Conservation (phyloP, 2,113 vertebrate species). For the Neoarius graeffei region DNA sequence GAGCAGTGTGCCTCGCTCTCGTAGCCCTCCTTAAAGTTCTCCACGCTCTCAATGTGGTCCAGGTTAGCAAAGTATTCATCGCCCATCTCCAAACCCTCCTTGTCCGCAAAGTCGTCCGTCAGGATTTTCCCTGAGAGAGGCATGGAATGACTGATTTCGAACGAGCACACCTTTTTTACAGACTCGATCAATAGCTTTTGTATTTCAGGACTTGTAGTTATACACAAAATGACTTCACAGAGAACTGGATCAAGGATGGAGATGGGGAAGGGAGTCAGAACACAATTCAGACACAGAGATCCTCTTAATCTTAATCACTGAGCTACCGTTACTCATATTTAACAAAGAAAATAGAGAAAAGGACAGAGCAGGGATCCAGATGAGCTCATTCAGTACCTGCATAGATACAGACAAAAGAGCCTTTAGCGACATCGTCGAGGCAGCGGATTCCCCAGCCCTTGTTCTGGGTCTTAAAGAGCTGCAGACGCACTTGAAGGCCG, state of each 20-base stretch:
- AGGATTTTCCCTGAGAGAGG: constrained; percentile 86
- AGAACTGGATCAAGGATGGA: background rate
- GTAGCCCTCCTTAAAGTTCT: constrained; percentile 97
- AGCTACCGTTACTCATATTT: background rate
- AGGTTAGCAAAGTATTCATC: constrained; percentile 97
- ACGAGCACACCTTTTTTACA: too few species aligned
- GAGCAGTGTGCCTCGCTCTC: constrained; percentile 93
- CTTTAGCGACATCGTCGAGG: constrained; percentile 93
- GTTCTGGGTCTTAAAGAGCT: constrained; percentile 98
- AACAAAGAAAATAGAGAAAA: background rate
- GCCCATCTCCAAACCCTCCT: constrained; percentile 95
- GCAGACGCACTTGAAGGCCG: constrained; percentile 93
- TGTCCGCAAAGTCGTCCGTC: constrained; percentile 95
- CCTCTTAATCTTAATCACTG: background rate
- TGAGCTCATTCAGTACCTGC: constrained; percentile 76
- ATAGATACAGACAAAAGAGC: constrained; percentile 97
- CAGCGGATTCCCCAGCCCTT: constrained; percentile 99
- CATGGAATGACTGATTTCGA: background rate
- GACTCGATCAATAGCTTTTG: background rate
- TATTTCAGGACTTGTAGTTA: background rate
- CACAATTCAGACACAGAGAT: background rate
- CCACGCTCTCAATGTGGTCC: constrained; percentile 98
- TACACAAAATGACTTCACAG: background rate
- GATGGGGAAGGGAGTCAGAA: background rate
- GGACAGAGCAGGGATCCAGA: background rate